phyloP scores from a whole-genome alignment of 2,113 vertebrate genomes.

The Ceratotherium simum region DNA sequence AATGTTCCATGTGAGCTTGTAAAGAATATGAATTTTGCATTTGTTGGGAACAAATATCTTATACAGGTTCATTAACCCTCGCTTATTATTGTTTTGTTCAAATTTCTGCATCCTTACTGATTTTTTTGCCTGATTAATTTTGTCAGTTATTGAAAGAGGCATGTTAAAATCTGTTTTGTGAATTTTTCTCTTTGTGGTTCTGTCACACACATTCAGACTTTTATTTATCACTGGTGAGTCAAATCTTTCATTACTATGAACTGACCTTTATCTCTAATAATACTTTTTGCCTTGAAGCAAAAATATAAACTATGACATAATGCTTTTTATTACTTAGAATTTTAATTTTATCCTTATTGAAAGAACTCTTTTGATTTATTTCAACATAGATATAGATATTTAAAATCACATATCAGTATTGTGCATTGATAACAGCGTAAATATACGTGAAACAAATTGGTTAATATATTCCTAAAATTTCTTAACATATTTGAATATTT shows the following conservation, averaged over 20 bases:
- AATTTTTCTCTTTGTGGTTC: conserved; percentile 23
- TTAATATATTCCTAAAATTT: conserved; percentile 25
- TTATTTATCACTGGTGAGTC: background rate
- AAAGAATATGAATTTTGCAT: background rate
- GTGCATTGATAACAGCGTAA: background rate
- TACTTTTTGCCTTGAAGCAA: background rate
- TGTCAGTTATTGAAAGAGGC: background rate
- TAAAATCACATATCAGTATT: background rate
- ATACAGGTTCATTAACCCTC: background rate
- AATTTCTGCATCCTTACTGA: background rate
- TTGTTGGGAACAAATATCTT: background rate
- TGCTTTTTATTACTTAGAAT: background rate
- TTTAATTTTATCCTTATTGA: conserved; percentile 24
- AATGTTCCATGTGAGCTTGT: background rate
- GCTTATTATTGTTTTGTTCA: background rate
- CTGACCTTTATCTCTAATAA: conserved; percentile 13
- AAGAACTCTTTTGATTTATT: conserved; percentile 31
- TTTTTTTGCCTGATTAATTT: background rate
- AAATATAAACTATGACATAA: conserved; percentile 5
- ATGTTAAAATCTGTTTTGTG: conserved; percentile 16
- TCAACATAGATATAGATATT: background rate
- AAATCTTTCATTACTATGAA: conserved; percentile 24
- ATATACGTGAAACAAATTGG: background rate
- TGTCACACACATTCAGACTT: background rate
- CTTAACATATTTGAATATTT: background rate